These are phyloP conservation scores for Diadegma fenestrale DNA, from an alignment of 2,888 invertebrate genomes.

Conservation along the genomic window DNA sequence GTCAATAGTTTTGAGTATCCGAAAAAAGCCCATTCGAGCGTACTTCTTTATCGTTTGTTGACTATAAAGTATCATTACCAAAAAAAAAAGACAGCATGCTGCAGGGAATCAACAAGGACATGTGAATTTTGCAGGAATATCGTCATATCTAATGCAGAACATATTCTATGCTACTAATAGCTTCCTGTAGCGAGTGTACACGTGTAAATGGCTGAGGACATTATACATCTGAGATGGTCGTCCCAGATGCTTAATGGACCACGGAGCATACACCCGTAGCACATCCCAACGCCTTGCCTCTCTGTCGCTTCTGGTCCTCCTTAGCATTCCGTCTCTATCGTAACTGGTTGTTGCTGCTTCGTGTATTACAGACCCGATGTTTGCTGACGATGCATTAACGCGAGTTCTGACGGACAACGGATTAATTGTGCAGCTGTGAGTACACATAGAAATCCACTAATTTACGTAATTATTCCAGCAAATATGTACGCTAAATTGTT, in stretches of 20 bases:
- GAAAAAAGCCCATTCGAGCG: no score
- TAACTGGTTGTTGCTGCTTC: constrained; percentile 47
- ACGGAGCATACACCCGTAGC: constrained; percentile 40
- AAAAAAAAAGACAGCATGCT: neutral
- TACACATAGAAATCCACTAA: constrained; percentile 40
- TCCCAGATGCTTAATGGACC: constrained; percentile 69
- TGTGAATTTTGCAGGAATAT: constrained; percentile 18
- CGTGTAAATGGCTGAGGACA: constrained; percentile 66
- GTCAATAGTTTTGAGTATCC: no score
- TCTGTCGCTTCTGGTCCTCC: constrained; percentile 15
- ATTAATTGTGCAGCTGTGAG: constrained; percentile 62
- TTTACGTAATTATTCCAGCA: constrained; percentile 59
- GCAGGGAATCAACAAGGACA: constrained; percentile 3
- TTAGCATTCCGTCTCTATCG: constrained; percentile 3
- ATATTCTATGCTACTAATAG: constrained; percentile 54
- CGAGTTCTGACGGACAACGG: constrained; percentile 62
- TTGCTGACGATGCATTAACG: constrained; percentile 64
- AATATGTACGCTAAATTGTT: constrained; percentile 40
- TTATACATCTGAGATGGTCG: constrained; percentile 68
- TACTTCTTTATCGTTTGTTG: neutral
- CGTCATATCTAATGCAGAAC: constrained; percentile 28
- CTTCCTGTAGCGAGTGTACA: constrained; percentile 57
- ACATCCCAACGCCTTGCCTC: constrained; percentile 16
- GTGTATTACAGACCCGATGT: constrained; percentile 51
- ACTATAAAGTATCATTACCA: neutral